Base-by-base conservation (phyloP, 1,140 invertebrate species). In the Conus ventricosus region DNA sequence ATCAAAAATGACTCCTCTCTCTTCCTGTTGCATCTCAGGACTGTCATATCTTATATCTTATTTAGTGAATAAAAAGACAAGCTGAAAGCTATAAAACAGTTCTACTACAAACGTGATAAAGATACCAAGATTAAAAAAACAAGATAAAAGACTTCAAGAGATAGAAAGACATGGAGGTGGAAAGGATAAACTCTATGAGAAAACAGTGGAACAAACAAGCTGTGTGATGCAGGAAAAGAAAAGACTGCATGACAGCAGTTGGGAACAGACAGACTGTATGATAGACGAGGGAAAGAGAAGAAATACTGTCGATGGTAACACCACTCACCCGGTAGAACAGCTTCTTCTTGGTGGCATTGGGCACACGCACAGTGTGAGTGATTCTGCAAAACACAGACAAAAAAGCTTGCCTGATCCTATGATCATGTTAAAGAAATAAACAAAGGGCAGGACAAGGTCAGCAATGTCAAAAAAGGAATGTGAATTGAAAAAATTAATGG, bases 311-410 rank as follows among this genome's bases (percentile, higher is more conserved):
- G 86, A 87, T 20, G 6, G 60, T 83, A 87, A 51, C 51, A 78
- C 75, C 60, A 91, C 90, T 92, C 92, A 94, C 95, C 88, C 85
- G 91, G 87, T 93, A 95, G 54, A 91, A 92, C 5, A 95, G 90
- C 86, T 94, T 95, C 89, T 93, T 94, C 84, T 91, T 94, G 23
- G 94, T 95, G 20, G 92, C 91, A 90, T 95, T 95, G 6, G 95
- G 94, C 20, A 95, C 91, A 75, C 92, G 92, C 23, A 95, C 67
- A 54, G 88, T 90, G 89, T 93, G 91, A 51, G 67, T 88, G 13
- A 91, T 84, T 51, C 94, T 94, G 92, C 53, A 92, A 91, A n/a
- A 89, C 80, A 27, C 57, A 60, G 1, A 60, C 57, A 60, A 15
- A 60, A 39, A 39, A 39, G 39, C 39, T 39, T 39, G 39, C 3